A percentile compares a stretch with the other conserved stretches of the same genome.
These are phyloP conservation scores for Paralichthys olivaceus DNA, from an alignment of 2,113 vertebrate species.

Conservation along the genomic window DNA sequence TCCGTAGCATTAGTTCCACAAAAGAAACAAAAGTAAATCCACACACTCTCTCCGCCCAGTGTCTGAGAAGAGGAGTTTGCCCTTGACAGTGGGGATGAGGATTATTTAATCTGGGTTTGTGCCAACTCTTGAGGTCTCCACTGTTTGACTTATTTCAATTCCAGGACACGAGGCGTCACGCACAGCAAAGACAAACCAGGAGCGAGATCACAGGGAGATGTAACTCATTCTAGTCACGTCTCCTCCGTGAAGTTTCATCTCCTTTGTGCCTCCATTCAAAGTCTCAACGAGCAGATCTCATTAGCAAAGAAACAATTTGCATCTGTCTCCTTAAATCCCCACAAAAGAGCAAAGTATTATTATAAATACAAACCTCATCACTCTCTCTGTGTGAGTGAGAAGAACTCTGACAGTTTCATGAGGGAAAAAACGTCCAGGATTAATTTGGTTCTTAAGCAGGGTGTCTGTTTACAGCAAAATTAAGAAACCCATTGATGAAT, in stretches of 20 bases:
- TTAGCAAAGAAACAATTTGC: slow-evolving; percentile 10
- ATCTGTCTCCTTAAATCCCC: too few relatives aligned
- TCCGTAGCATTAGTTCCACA: neutral
- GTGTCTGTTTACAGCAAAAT: slow-evolving; percentile 57
- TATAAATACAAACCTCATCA: slow-evolving; percentile 28
- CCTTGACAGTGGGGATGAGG: slow-evolving; percentile 14
- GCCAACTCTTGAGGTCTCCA: slow-evolving; percentile 23
- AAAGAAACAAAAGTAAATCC: neutral
- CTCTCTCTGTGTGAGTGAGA: slow-evolving; percentile 36
- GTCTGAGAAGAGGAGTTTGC: too few relatives aligned
- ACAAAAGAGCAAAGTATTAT: neutral
- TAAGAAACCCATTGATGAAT: slow-evolving; percentile 47
- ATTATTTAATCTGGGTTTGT: slow-evolving; percentile 54
- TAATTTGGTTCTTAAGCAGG: slow-evolving; percentile 49
- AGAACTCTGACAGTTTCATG: slow-evolving; percentile 30
- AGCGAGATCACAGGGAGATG: too few relatives aligned
- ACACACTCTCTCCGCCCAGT: too few relatives aligned
- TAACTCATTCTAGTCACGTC: too few relatives aligned
- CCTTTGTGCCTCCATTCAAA: neutral
- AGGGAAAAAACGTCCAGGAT: slow-evolving; percentile 32
- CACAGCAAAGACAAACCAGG: neutral
- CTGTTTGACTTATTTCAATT: slow-evolving; percentile 22
- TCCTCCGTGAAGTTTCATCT: neutral
- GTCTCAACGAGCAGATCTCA: neutral
- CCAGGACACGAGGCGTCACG: neutral